Conservation (phyloP, 1,140 invertebrate species). For the Archivesica marissinica region DNA sequence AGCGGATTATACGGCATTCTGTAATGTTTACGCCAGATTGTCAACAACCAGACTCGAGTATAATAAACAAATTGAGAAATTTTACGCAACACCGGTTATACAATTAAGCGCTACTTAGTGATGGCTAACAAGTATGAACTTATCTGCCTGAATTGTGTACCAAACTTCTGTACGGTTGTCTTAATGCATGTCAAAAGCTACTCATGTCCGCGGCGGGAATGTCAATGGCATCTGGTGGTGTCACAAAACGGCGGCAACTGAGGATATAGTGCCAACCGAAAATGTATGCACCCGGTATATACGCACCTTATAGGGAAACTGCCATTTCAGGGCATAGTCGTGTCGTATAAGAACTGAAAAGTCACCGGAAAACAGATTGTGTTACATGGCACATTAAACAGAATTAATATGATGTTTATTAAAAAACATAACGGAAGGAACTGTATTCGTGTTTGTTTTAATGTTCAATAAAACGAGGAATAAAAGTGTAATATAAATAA, state of each 20-base stretch:
- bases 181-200: slow-evolving; percentile 2
- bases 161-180: neutral
- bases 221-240: neutral
- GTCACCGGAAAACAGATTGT: no score
- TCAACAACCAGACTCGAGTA: neutral
- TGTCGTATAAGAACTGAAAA: no score
- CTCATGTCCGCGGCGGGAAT: neutral
- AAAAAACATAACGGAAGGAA: no score
- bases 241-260: neutral
- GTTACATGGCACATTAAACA: no score
- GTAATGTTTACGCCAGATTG: slow-evolving; percentile 10
- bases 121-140: slow-evolving; percentile 1
- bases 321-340: no score
- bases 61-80: slow-evolving; percentile 31
- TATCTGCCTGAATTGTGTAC: neutral
- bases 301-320: no score
- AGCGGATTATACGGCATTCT: slow-evolving; percentile 7
- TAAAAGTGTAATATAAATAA: no score
- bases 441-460: no score
- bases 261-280: no score
- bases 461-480: no score
- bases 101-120: slow-evolving; percentile 31
- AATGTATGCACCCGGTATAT: no score
- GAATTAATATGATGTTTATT: no score
- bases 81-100: slow-evolving; percentile 36